These are phyloP conservation scores for Pammene fasciana DNA, from an alignment of 2,888 invertebrate genomes.

Conservation along the genomic window DNA sequence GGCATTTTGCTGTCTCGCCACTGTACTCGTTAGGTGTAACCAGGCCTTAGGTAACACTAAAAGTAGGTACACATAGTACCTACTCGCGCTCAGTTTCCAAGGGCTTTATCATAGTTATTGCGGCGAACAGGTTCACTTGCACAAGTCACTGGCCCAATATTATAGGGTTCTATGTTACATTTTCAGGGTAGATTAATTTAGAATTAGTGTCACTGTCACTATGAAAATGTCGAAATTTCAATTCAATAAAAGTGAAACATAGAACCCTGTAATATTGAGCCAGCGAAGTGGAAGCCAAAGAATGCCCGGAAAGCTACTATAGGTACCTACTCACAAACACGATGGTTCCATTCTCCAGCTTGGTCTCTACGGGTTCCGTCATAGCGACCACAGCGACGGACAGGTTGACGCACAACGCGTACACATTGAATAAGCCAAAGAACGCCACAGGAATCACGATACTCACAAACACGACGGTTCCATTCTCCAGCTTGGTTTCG, in stretches of 20 bases:
- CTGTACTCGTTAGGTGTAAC: too few relatives aligned
- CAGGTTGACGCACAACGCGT: neutral
- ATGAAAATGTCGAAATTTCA: too few relatives aligned
- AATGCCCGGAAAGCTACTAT: constrained; percentile 90
- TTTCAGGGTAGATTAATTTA: too few relatives aligned
- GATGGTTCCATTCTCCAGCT: constrained; percentile 82
- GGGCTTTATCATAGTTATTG: constrained; percentile 95
- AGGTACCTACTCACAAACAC: constrained; percentile 1
- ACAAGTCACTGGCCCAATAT: too few relatives aligned
- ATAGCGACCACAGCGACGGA: constrained; percentile 96
- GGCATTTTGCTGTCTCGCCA: too few relatives aligned
- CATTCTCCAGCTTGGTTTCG: constrained; percentile 63
- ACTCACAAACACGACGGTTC: constrained; percentile 60
- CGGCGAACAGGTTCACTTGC: constrained; percentile 96
- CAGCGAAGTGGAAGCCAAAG: constrained; percentile 92
- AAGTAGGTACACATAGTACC: too few relatives aligned
- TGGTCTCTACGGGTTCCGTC: constrained; percentile 87
- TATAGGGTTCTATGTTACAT: too few relatives aligned
- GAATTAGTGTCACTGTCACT: too few relatives aligned
- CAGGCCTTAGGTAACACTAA: too few relatives aligned
- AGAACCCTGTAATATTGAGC: too few relatives aligned
- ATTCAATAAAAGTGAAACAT: too few relatives aligned
- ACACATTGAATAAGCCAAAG: neutral
- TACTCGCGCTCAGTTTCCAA: constrained; percentile 68
- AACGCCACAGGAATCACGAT: constrained; percentile 63